phyloP scores from a whole-genome alignment of 2,113 vertebrate species.

The Serilophus lunatus region DNA sequence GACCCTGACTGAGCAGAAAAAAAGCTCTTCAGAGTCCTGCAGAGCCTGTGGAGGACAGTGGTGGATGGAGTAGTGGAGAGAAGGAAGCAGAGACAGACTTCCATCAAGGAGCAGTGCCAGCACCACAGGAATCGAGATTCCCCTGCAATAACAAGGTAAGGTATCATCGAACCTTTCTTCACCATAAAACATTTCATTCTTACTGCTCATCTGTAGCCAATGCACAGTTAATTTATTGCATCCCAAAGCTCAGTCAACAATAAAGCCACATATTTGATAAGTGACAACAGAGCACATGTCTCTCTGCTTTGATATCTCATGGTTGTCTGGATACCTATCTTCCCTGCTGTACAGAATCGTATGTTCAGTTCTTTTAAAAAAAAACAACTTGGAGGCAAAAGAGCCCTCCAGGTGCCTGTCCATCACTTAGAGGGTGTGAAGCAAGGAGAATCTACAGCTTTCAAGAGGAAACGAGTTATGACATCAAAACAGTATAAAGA shows the following conservation, averaged over 20 bases:
- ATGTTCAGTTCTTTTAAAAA: background rate
- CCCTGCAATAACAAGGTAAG: background rate
- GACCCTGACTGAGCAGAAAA: background rate
- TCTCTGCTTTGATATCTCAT: background rate
- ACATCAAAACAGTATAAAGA: background rate
- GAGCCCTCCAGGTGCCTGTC: fast-evolving
- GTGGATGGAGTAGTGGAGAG: fast-evolving
- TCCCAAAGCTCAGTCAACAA: background rate
- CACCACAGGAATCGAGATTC: background rate
- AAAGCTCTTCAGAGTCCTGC: background rate
- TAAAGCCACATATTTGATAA: background rate
- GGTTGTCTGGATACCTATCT: background rate
- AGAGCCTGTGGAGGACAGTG: background rate
- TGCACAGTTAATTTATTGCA: background rate
- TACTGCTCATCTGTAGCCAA: background rate
- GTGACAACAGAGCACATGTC: background rate
- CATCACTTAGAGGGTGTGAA: background rate
- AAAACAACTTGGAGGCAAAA: background rate
- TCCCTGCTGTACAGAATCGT: background rate
- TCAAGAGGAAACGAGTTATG: background rate
- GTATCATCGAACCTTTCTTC: background rate
- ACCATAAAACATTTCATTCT: background rate
- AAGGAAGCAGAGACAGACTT: background rate
- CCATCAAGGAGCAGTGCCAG: fast-evolving
- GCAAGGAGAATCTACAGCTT: background rate